Evolutionary conservation across 2,113 vertebrate genomes (phyloP).

Genomic region (Mobula birostris): DNA sequence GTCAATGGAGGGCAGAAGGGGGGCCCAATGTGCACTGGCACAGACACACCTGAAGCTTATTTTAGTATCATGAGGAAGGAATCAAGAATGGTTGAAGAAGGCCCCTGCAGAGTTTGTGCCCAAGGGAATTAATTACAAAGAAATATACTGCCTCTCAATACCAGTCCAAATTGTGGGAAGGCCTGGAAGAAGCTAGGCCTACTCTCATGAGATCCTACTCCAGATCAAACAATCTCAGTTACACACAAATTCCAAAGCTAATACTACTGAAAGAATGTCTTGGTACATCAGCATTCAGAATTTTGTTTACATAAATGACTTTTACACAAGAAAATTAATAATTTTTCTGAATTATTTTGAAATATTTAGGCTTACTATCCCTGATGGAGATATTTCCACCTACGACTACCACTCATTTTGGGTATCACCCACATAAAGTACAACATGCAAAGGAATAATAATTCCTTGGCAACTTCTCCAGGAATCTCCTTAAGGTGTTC

Average conservation of each 20-base stretch:
- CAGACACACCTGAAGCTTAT: too few relatives aligned
- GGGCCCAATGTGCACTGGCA: background rate
- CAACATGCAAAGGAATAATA: background rate
- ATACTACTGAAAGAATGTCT: background rate
- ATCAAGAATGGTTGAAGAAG: background rate
- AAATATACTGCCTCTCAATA: background rate
- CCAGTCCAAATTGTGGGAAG: background rate
- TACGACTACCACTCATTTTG: background rate
- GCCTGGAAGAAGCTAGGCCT: background rate
- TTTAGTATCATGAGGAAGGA: background rate
- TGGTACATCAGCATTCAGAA: background rate
- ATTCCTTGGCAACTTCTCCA: background rate
- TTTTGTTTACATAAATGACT: background rate
- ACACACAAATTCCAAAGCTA: background rate
- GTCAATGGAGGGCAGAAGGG: background rate
- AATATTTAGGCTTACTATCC: background rate
- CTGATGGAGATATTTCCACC: background rate
- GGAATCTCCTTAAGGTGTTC: background rate
- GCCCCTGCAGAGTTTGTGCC: background rate
- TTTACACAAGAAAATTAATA: too few relatives aligned
- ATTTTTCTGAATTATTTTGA: background rate
- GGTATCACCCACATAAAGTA: background rate
- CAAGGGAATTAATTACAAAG: background rate
- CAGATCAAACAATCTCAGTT: background rate
- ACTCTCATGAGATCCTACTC: too few relatives aligned